Conservation (phyloP, 2,888 invertebrate genomes). For the Zaprionus lineosus region DNA sequence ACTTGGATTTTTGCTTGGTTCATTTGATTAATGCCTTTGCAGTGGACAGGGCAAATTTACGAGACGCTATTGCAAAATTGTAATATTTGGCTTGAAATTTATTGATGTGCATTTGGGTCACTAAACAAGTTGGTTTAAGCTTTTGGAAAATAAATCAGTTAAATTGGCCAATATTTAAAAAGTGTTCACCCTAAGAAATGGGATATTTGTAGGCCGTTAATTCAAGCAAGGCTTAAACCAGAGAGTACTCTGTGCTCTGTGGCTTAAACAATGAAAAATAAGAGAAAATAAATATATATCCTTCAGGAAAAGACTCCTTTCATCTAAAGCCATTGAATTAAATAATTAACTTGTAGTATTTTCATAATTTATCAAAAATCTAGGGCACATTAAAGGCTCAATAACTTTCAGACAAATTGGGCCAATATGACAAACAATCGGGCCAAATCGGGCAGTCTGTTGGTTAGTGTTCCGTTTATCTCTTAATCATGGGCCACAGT, state of each 20-base stretch:
- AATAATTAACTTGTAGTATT: not conserved
- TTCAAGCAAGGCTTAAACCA: too few species aligned
- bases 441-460: too few species aligned
- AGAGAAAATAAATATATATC: too few species aligned
- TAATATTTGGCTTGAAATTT: constrained; percentile 32
- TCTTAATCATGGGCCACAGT: constrained; percentile 30
- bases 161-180: constrained; percentile 1
- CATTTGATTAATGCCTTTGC: constrained; percentile 66
- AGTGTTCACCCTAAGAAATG: too few species aligned
- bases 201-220: too few species aligned
- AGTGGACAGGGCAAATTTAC: constrained; percentile 37
- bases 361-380: constrained; percentile 2
- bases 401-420: constrained; percentile 15
- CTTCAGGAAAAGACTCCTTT: too few species aligned
- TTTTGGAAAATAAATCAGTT: constrained; percentile 28
- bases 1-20: constrained; percentile 60
- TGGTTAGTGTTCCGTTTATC: too few species aligned
- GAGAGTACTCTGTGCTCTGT: too few species aligned
- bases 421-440: constrained; percentile 35
- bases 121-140: constrained; percentile 13
- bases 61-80: constrained; percentile 38
- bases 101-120: constrained; percentile 41
- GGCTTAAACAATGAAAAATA: too few species aligned
- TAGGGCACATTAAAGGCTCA: constrained; percentile 7
- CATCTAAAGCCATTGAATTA: not conserved